A percentile compares a stretch with the other conserved stretches of the same genome.
Conservation (phyloP, 2,888 invertebrate species). For the Drepana falcataria region DNA sequence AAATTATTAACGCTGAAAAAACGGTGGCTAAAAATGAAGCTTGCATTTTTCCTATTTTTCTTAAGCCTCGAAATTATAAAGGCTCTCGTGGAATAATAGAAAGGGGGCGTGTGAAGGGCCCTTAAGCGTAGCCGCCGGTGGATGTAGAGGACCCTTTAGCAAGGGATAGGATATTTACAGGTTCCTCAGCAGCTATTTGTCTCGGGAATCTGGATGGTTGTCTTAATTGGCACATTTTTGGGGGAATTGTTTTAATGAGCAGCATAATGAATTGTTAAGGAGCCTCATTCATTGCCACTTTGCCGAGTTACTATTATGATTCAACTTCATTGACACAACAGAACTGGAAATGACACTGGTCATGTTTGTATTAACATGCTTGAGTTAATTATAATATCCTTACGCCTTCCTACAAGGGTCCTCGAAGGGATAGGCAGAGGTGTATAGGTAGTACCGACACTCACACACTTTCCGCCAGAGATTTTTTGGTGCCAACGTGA, state of each 20-base stretch:
- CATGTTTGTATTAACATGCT: too few relatives aligned
- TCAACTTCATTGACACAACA: too few relatives aligned
- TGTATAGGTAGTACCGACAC: too few relatives aligned
- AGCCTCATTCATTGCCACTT: too few relatives aligned
- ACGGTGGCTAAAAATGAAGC: slow-evolving; percentile 21
- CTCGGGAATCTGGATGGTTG: neutral
- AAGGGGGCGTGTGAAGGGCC: slow-evolving; percentile 32
- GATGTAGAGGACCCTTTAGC: slow-evolving; percentile 41
- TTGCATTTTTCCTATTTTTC: slow-evolving; percentile 36
- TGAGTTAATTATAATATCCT: too few relatives aligned
- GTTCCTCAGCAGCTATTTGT: slow-evolving; percentile 13
- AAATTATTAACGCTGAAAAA: slow-evolving; percentile 17
- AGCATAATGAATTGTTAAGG: too few relatives aligned
- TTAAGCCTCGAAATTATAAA: slow-evolving; percentile 46
- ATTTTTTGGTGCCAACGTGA: too few relatives aligned
- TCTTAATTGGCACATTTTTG: neutral
- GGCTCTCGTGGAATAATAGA: slow-evolving; percentile 55
- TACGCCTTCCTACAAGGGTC: too few relatives aligned
- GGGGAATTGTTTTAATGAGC: neutral
- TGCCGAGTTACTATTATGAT: too few relatives aligned
- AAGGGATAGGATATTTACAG: slow-evolving; percentile 45
- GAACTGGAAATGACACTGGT: too few relatives aligned
- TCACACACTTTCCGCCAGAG: too few relatives aligned
- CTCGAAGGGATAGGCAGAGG: too few relatives aligned
- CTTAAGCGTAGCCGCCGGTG: slow-evolving; percentile 35